These are phyloP conservation scores for Muscina levida DNA, from an alignment of 2,888 invertebrate genomes.

Conservation along the genomic window DNA sequence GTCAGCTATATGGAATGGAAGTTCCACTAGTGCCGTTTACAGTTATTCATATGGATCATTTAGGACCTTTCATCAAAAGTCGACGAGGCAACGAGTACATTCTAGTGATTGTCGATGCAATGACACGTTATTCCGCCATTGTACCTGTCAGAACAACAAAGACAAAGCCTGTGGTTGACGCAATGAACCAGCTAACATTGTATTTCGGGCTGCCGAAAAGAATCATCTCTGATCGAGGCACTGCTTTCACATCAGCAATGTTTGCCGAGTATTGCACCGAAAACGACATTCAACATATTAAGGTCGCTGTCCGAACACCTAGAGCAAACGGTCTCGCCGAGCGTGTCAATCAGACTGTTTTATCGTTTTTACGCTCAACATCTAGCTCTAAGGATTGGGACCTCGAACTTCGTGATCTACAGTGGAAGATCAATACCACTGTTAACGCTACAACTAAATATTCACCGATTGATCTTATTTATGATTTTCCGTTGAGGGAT, in stretches of 20 bases:
- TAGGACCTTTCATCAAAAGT: slow-evolving; percentile 66
- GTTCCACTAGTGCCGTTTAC: slow-evolving; percentile 62
- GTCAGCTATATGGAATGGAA: slow-evolving; percentile 55
- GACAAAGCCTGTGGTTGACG: slow-evolving; percentile 60
- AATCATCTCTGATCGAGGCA: slow-evolving; percentile 58
- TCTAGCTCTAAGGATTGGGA: slow-evolving; percentile 58
- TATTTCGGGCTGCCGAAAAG: slow-evolving; percentile 52
- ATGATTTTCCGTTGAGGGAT: slow-evolving; percentile 61
- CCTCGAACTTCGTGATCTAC: no score
- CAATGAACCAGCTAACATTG: slow-evolving; percentile 50
- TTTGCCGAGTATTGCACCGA: slow-evolving; percentile 34
- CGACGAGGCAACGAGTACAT: slow-evolving; percentile 47
- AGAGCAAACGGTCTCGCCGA: slow-evolving; percentile 61
- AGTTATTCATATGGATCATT: slow-evolving; percentile 63
- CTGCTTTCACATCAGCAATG: slow-evolving; percentile 57
- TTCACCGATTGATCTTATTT: slow-evolving; percentile 63
- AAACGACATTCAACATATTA: slow-evolving; percentile 58
- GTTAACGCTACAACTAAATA: slow-evolving; percentile 38
- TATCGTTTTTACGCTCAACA: slow-evolving; percentile 53
- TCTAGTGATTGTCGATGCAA: slow-evolving; percentile 54
- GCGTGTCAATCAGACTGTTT: slow-evolving; percentile 50
- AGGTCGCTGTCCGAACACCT: slow-evolving; percentile 58
- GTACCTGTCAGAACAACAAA: slow-evolving; percentile 52
- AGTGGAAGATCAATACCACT: slow-evolving; percentile 63
- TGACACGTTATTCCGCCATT: slow-evolving; percentile 41